Conservation (phyloP, 2,113 vertebrate genomes). For the Tringa solitaria region DNA sequence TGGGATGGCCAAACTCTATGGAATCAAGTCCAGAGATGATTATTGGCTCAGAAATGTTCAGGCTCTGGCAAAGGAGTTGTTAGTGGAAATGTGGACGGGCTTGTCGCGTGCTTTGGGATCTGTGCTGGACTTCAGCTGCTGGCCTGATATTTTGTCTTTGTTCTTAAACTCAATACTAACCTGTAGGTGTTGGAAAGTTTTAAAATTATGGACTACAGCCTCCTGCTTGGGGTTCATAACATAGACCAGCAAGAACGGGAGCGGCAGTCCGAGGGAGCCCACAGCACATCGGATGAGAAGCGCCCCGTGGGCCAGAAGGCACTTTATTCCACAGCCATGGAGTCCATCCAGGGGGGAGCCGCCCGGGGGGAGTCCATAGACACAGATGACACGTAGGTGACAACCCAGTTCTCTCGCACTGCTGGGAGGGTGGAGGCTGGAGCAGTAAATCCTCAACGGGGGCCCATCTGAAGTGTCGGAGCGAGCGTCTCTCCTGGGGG, state of each 20-base stretch:
- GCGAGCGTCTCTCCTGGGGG: background rate
- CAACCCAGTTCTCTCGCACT: rapidly evolving
- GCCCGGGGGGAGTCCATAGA: conserved; percentile 91
- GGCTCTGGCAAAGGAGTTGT: background rate
- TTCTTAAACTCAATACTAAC: background rate
- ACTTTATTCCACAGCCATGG: conserved; percentile 97
- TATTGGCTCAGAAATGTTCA: background rate
- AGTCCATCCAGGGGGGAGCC: conserved; percentile 96
- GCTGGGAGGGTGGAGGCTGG: background rate
- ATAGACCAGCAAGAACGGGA: conserved; percentile 93
- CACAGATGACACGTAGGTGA: conserved; percentile 92
- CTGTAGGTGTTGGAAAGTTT: conserved; percentile 95
- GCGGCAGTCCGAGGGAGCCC: conserved; percentile 86
- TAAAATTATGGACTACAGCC: conserved; percentile 99
- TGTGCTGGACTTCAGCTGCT: background rate
- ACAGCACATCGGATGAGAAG: conserved; percentile 86
- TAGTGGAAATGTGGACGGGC: rapidly evolving
- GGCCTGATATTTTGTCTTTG: background rate
- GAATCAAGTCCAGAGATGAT: background rate
- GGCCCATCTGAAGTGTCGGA: background rate
- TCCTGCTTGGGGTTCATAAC: conserved; percentile 96
- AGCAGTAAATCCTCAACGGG: background rate
- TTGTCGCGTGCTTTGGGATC: background rate
- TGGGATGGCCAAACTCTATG: background rate
- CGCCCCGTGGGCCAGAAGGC: conserved; percentile 94